Evolutionary conservation across 2,888 invertebrate species (phyloP), one percentile per base, ranked within the genome.

Genomic region (Drosophila rubida): DNA sequence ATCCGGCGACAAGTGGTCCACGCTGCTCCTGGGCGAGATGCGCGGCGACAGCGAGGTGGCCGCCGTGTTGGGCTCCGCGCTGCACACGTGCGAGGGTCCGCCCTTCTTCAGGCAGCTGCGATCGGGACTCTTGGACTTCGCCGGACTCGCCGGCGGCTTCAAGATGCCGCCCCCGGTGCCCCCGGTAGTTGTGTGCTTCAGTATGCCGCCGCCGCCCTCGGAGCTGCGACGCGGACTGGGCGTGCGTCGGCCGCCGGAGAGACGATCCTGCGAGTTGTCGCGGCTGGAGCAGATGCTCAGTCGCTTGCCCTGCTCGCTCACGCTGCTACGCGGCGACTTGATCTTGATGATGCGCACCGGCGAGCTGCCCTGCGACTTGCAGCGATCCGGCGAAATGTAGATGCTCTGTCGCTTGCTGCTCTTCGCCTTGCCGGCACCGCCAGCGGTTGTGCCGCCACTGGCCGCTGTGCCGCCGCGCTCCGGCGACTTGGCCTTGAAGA

Each of bases 271-370:
- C 0, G 92, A 92, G 54, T 88, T 91, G 48, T 92, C 92, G 0
- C 92, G 90, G 72, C 90, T 90, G 0, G 90, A 87, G 63, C 90
- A 90, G 2, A 91, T 89, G 68, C 90, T 91, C 41, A 90, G 41
- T 0, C 91, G 89, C 35, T 92, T 92, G 5, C 90, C 79, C 55
- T 91, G 91, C 60, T 94, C 94, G 41, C 91, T 91, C 62, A 94
- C 92, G 73, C 94, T 94, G 58, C 93, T 93, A 62, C 94, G 93
- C 0, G 94, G 94, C 11, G 92, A 92, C 66, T 91, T 92, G 1
- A 92, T 91, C 80, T 92, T 92, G n/a, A 92, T 91, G 45, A 92
- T 92, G 59, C 91, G 89, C 42, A 92, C 91, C 1, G 92, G 92
- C 0, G 91, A 92, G 55, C 89, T 91, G 9, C 91, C 91, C 69